Evolutionary conservation across 1,140 invertebrate genomes (phyloP), one percentile per base, ranked within the genome.

Genomic region (Drosophila takahashii): DNA sequence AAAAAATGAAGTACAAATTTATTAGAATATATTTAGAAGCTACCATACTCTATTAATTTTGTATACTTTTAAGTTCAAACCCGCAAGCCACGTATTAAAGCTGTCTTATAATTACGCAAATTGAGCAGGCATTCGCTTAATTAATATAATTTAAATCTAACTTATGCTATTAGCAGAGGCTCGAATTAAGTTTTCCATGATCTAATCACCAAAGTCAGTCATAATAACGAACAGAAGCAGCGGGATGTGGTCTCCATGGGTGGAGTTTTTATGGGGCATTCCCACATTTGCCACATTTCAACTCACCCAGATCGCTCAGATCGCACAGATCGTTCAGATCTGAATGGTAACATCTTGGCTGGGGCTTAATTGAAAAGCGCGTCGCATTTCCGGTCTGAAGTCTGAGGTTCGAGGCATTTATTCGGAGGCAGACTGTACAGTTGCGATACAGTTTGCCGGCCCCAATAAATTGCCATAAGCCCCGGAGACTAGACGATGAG

Each of bases 291-390:
- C 18, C 34, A 26, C 27, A 22, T 22, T 22, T 15, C 22, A 34
- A 64, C 45, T 62, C 64, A 81, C 45, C 60, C 79, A 66, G 50
- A 59, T 27, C 44, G 18, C 2, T 10, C 44, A n/a, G 18, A 13
- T 61, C 32, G 32, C 11, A 5, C 47, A 9, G n/a, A n/a, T 54
- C 11, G 60, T 1, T 1, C 13, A 10, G 47, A 29, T 64, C 29
- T 54, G 22, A 10, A 53, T 42, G 27, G 27, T 51, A 34, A 18
- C 29, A 45, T 57, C 60, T 79, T 53, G 44, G 45, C 36, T 37
- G 41, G 54, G 54, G 56, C 64, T 79, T 89, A 87, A 87, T 87
- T 87, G 83, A 89, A 87, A 89, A 83, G 83, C 84, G 83, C 84
- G 83, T 89, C 83, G 84, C 76, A 89, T 89, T 83, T 87, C 83